Conservation (phyloP, 2,797 vertebrate species). For the Pyrrhura leucotis region DNA sequence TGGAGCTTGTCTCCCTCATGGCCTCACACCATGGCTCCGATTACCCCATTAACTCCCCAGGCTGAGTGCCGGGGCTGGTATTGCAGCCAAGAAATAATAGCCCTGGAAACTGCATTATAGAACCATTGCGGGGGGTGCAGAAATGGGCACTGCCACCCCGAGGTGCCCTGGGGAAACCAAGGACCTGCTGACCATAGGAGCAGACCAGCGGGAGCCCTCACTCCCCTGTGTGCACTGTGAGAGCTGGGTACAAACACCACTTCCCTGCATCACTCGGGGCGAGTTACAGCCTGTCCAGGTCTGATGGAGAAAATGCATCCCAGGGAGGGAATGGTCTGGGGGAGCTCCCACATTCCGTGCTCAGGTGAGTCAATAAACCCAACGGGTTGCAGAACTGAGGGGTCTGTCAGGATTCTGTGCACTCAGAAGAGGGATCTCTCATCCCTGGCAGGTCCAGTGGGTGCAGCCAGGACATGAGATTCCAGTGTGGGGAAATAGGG, state of each 20-base stretch:
- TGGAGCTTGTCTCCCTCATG: background rate
- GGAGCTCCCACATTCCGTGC: background rate
- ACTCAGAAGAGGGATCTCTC: background rate
- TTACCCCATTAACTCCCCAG: slow-evolving; percentile 46
- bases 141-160: background rate
- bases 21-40: background rate
- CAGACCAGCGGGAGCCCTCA: background rate
- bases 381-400: background rate
- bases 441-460: background rate
- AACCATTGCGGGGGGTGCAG: background rate
- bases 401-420: background rate
- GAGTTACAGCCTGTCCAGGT: background rate
- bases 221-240: accelerated
- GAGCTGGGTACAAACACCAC: background rate
- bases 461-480: background rate
- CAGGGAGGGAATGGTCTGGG: background rate
- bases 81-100: background rate
- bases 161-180: background rate
- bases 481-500: background rate
- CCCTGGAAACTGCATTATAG: background rate
- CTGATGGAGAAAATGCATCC: background rate
- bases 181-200: background rate
- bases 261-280: accelerated
- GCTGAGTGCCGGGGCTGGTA: background rate
- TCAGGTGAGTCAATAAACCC: background rate